Conservation (phyloP, 2,113 vertebrate species). For the Dryoscopus gambensis region DNA sequence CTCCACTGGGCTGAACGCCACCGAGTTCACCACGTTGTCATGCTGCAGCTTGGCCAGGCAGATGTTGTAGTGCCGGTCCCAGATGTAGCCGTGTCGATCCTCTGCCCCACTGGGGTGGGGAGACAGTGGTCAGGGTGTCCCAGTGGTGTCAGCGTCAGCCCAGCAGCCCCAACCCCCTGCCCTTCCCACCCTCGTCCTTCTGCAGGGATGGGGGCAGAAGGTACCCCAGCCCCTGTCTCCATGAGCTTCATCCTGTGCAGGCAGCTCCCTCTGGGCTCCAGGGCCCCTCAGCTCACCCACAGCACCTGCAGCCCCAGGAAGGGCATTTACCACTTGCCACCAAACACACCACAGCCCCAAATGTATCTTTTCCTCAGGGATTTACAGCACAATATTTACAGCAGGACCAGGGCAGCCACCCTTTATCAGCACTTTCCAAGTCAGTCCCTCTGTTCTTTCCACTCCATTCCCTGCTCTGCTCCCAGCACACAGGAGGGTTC, state of each 20-base stretch:
- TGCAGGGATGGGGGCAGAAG: fast-evolving
- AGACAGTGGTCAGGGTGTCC: not conserved
- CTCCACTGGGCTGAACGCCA: slow-evolving; percentile 91
- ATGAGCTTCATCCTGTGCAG: not conserved
- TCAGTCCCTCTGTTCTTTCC: not conserved
- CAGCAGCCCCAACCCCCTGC: not conserved
- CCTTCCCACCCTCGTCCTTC: not conserved
- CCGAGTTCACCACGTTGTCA: slow-evolving; percentile 92
- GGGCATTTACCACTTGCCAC: not conserved
- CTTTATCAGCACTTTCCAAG: not conserved
- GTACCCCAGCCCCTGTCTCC: not conserved
- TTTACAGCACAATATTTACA: not conserved
- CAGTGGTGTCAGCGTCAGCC: not conserved
- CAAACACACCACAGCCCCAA: not conserved
- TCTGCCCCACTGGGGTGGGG: slow-evolving; percentile 82
- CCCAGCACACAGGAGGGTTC: not conserved
- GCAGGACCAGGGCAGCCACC: not conserved
- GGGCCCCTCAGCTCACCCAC: not conserved
- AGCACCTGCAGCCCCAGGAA: not conserved
- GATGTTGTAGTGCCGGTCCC: slow-evolving; percentile 97
- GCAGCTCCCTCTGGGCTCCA: not conserved
- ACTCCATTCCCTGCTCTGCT: not conserved
- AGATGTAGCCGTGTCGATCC: slow-evolving; percentile 95
- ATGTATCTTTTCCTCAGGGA: not conserved
- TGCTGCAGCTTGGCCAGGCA: slow-evolving; percentile 91